Evolutionary conservation across 37 sponge, comb jelly and placozoan species (phyloP).

Genomic region (Ephydatia muelleri): DNA sequence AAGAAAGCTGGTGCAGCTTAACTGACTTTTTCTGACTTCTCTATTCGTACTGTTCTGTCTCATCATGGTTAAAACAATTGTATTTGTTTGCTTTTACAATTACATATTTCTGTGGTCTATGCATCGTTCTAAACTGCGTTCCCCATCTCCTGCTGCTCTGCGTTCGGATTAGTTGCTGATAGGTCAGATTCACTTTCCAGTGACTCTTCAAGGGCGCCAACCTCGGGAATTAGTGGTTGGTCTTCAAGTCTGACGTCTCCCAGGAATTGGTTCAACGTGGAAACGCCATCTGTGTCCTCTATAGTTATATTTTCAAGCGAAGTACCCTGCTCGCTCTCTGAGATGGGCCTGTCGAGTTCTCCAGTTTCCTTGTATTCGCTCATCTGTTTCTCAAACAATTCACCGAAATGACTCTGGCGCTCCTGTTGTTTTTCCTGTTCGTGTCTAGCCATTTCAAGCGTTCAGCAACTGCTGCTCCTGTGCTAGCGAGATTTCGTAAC

Average conservation of each 20-base stretch:
- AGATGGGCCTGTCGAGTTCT: slow-evolving; percentile 36
- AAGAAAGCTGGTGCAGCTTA: not conserved
- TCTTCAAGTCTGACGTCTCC: slow-evolving; percentile 45
- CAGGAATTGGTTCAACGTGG: slow-evolving; percentile 60
- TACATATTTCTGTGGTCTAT: not conserved
- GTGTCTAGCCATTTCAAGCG: slow-evolving; percentile 5
- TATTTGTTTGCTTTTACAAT: not conserved
- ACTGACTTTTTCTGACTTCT: not conserved
- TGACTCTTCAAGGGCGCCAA: not conserved
- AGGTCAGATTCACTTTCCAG: not conserved
- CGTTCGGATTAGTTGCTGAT: not conserved
- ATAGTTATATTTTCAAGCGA: slow-evolving; percentile 59
- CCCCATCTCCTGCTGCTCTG: not conserved
- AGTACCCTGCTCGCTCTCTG: not conserved
- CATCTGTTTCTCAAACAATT: slow-evolving; percentile 67
- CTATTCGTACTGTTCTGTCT: not conserved
- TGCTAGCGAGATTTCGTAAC: slow-evolving; percentile 19
- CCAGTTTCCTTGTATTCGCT: slow-evolving; percentile 56
- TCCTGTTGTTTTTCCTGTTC: slow-evolving; percentile 30
- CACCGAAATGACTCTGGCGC: slow-evolving; percentile 62
- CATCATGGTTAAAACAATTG: not conserved
- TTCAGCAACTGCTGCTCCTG: slow-evolving; percentile 25
- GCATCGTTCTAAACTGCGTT: not conserved
- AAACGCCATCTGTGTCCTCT: slow-evolving; percentile 63
- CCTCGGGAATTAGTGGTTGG: not conserved